Base-by-base conservation (phyloP, 2,113 vertebrate species). In the Cyanocitta stelleri region DNA sequence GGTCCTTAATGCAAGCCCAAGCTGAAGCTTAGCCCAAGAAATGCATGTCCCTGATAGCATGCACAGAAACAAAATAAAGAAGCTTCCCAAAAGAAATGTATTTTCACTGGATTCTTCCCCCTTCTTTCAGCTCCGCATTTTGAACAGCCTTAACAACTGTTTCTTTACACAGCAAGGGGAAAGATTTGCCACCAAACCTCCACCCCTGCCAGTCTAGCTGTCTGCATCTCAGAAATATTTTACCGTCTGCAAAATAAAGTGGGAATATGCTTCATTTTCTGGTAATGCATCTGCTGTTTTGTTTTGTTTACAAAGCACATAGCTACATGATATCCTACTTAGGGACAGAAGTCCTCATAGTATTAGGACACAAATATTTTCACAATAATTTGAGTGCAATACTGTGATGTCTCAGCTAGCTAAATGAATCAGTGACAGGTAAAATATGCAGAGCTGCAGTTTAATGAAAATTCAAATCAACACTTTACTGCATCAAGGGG, bases 371-470 rank as follows among this genome's bases (percentile, higher is more conserved):
- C 95, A 97, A 96, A 93, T 84, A 96, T 94, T 93, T 96, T 87
- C 88, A 94, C 95, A 95, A 97, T 87, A 89, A 95, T 97, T 97
- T 90, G 95, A 97, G 97, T 97, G 97, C 96, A 97, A 95, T 97
- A 97, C 55, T 83, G 96, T 97, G 96, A 96, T 96, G 96, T 94
- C 95, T 97, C 94, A 92, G 95, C 97, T 98, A 98, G 91, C 97
- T 97, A 98, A 95, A 98, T 97, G 97, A 98, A 95, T 97, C 96
- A 98, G 96, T 98, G 96, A 98, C 96, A 97, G 96, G 93, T 97
- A 97, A 97, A 97, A 97, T 95, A 96, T 0, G 64, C 95, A 97
- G 97, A 98, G 97, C 97, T 97, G 95, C 96, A 96, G 93, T 91
- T 97, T 75, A 94, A 86, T 76, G 87, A 95, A 96, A 97, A 96